A percentile compares a stretch with the other conserved stretches of the same genome.
phyloP scores from a whole-genome alignment of 2,888 invertebrate species.

The Diaphora mendica region DNA sequence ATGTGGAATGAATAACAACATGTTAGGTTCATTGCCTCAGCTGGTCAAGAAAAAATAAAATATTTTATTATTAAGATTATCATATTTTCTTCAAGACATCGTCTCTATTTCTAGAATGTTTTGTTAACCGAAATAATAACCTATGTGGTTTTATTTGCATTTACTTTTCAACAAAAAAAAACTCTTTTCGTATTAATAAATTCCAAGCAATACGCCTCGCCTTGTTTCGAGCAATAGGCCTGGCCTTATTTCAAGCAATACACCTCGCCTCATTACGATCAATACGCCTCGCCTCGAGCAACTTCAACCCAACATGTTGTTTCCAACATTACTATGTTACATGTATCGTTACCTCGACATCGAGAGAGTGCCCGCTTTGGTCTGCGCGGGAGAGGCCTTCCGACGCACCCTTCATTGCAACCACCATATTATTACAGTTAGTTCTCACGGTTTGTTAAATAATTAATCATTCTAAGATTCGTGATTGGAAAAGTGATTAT shows the following conservation, averaged over 20 bases:
- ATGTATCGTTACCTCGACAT: conserved; percentile 87
- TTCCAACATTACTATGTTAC: conserved; percentile 33
- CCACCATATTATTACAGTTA: conserved; percentile 55
- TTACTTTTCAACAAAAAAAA: not conserved
- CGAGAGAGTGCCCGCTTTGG: conserved; percentile 86
- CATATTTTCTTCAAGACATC: too few relatives aligned
- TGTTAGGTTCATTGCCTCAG: conserved; percentile 5
- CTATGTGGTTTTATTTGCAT: not conserved
- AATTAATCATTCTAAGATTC: conserved; percentile 12
- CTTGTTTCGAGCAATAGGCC: not conserved
- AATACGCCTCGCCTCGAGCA: conserved; percentile 8
- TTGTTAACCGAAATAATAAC: not conserved
- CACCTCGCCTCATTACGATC: conserved; percentile 1
- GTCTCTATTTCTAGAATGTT: not conserved
- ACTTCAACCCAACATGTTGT: conserved; percentile 15
- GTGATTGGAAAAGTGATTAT: conserved; percentile 21
- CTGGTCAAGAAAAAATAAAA: not conserved
- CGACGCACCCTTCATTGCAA: conserved; percentile 88
- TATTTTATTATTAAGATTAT: too few relatives aligned
- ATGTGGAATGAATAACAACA: conserved; percentile 13
- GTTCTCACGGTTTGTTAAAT: conserved; percentile 19
- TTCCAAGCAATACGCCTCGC: not conserved
- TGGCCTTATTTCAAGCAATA: not conserved
- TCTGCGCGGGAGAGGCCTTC: conserved; percentile 90
- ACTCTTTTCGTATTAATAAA: not conserved